Percentiles rank a stretch among this genome's conserved stretches.
These are phyloP conservation scores for Tetranychus urticae DNA, from an alignment of 1,140 invertebrate species.

Conservation along the genomic window DNA sequence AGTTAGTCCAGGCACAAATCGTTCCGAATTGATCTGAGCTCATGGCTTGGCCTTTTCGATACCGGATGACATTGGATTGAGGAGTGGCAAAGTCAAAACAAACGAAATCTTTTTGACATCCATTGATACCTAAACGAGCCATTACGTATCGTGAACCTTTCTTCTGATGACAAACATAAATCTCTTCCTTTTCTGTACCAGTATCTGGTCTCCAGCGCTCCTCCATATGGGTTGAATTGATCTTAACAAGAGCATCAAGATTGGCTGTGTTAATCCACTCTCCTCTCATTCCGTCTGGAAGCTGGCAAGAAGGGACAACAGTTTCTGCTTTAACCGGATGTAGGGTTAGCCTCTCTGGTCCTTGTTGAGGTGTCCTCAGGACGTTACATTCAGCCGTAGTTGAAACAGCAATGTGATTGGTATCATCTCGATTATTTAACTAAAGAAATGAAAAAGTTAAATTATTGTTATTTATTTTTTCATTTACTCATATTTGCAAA, in stretches of 20 bases:
- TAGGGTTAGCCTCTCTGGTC: slow-evolving; percentile 63
- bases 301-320: slow-evolving; percentile 62
- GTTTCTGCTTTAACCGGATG: slow-evolving; percentile 48
- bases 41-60: slow-evolving; percentile 59
- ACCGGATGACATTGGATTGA: slow-evolving; percentile 86
- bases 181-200: slow-evolving; percentile 57
- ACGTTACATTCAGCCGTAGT: slow-evolving; percentile 78
- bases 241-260: slow-evolving; percentile 70
- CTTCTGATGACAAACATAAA: slow-evolving; percentile 55
- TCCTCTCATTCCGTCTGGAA: slow-evolving; percentile 79
- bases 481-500: neutral
- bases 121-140: slow-evolving; percentile 81
- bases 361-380: slow-evolving; percentile 66
- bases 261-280: slow-evolving; percentile 92
- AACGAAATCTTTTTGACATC: slow-evolving; percentile 90
- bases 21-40: slow-evolving; percentile 71
- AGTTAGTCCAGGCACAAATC: slow-evolving; percentile 79
- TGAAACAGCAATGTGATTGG: slow-evolving; percentile 62
- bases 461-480: neutral
- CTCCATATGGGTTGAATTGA: slow-evolving; percentile 88
- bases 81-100: slow-evolving; percentile 87
- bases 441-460: slow-evolving; percentile 2
- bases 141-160: slow-evolving; percentile 71
- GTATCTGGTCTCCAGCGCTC: slow-evolving; percentile 81
- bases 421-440: slow-evolving; percentile 75